Evolutionary conservation across 2,888 invertebrate genomes (phyloP), one percentile per base, ranked within the genome.

Genomic region (Tinea trinotella): DNA sequence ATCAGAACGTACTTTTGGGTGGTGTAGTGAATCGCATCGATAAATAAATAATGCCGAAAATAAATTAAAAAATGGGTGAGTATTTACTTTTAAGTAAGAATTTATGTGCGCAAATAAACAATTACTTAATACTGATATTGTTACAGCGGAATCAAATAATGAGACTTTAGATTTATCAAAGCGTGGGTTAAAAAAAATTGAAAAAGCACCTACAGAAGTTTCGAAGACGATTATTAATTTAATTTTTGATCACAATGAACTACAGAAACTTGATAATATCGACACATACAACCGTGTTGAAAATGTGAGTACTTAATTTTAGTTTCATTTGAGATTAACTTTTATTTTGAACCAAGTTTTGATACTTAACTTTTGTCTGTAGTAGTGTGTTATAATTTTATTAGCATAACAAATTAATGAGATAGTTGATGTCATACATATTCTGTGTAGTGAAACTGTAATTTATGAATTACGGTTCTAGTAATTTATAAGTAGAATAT

Each of bases 231-330:
- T 92, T 65, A 90, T 90, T 57, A 90, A 89, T 62, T 85, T 96
- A 62, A 90, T 93, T 62, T 87, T 94, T 53, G 95, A 96, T 71
- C 93, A 95, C 68, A 97, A 97, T 87, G 94, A 94, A 70, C 80
- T 97, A 58, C 93, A 94, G 67, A 90, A 94, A 63, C 88, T 96
- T 64, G 96, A 96, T 74, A 94, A 95, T 76, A 90, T 96, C 61
- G 95, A 96, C 65, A 91, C 92, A 20, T 96, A 93, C 74, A 87
- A 88, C 56, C 90, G 91, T 68, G 88, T 96, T 54, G 92, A 92
- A 77, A 92, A 91, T 86, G 94, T 94, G 86, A 76, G 73, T 57
- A 18, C 30, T 7, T 30, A 30, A 30, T 10, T 22, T 22, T 22
- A 7, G n/a, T 30, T 30, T 30, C 3, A 7, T 30, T 30, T 30